Base-by-base conservation (phyloP, 2,797 vertebrate genomes). In the Myotis findleyi region DNA sequence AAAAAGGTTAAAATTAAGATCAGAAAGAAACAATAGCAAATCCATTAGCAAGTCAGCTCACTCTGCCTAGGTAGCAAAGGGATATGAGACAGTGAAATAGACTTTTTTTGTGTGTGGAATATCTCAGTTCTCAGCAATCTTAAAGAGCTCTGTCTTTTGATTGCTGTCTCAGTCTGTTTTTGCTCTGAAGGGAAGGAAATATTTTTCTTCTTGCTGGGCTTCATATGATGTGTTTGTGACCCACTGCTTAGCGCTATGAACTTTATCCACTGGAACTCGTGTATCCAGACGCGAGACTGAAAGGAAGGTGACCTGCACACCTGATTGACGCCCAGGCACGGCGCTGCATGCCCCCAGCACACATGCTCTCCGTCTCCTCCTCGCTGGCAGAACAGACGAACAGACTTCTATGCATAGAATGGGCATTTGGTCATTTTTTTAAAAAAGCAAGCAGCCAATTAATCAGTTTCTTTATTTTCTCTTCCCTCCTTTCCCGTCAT, bases 71-170 rank as follows among this genome's bases (percentile, higher is more conserved):
- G 30, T 53, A 79, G 49, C 33, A 69, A 36, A 87, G 27, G 66
- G 38, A 47, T 0, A 0, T n/a, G 57, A 88, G 44, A 49, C 57
- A 76, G 20, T 80, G 59, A 94, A 93, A 27, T 25, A 80, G n/a
- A 38, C 17, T 53, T 38, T 73, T 82, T 57, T 23, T 59, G 25
- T 62, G 59, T 71, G 62, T 49, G 36, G 20, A 71, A 64, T 20
- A 66, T 86, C 30, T 81, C 44, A 71, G 1, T 88, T 94, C 82
- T 91, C 49, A 86, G 23, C 27, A 36, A 1, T 72, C 49, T 82
- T 81, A 38, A 84, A 85, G 53, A 71, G 41, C 72, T 57, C 86
- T 69, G 41, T 69, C 69, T 80, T 92, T 94, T 83, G 55, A 62
- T 92, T 94, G 55, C 47, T 66, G 3, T 36, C 41, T 33, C n/a